A percentile compares a stretch with the other conserved stretches of the same genome.
These are phyloP conservation scores for Syritta pipiens DNA, from an alignment of 2,888 invertebrate genomes.

Conservation along the genomic window DNA sequence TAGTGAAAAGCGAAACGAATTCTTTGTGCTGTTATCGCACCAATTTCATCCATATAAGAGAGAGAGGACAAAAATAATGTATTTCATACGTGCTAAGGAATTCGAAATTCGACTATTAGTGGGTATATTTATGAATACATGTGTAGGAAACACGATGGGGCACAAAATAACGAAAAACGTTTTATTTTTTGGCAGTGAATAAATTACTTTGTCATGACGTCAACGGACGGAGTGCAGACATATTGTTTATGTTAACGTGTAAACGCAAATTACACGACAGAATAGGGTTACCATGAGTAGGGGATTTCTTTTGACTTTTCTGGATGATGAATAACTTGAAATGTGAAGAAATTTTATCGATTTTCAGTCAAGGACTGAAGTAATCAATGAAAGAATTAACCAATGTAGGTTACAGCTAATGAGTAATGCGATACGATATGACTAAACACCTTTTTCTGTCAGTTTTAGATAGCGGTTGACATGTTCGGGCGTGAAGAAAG, in stretches of 20 bases:
- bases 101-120: conserved; percentile 46
- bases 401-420: background rate
- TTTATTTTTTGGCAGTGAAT: conserved; percentile 44
- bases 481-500: background rate
- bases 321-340: background rate
- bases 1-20: conserved; percentile 11
- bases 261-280: conserved; percentile 46
- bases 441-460: background rate
- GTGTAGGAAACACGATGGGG: conserved; percentile 13
- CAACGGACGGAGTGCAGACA: conserved; percentile 32
- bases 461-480: background rate
- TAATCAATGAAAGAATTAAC: background rate
- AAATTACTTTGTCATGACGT: conserved; percentile 53
- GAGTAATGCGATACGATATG: conserved; percentile 11
- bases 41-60: conserved; percentile 51
- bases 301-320: background rate
- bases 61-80: conserved; percentile 51
- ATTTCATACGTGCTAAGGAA: conserved; percentile 55
- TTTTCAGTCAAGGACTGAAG: background rate
- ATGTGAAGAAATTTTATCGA: background rate
- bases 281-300: conserved; percentile 33
- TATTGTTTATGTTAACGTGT: conserved; percentile 46
- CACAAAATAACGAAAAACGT: conserved; percentile 19
- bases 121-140: conserved; percentile 26
- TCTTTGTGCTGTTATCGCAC: conserved; percentile 43